Evolutionary conservation across 1,140 invertebrate genomes (phyloP), one percentile per base, ranked within the genome.

Genomic region (Halyomorpha halys): DNA sequence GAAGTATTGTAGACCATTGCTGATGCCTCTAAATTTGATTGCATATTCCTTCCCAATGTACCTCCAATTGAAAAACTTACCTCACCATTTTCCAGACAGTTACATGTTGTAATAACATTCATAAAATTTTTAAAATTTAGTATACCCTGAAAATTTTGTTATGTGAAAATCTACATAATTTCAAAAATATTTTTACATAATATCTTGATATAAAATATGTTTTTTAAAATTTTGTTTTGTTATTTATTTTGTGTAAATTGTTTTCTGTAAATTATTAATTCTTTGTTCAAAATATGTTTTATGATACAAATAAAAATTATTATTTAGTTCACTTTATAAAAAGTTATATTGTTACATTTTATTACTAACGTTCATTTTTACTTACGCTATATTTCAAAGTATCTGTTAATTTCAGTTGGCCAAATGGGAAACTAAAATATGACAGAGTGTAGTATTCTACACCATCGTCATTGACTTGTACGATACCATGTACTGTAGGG

Each of bases 91-190:
- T 78, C 21, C 80, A 77, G 21, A 70, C 71, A 64, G 70, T 69
- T 34, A 69, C 83, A 88, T 0, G 86, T 84, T 1, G 85, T 83
- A 44, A 76, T 75, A 0, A 89, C 68, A 62, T 79, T 80, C 0
- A 89, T 70, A 0, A 81, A 78, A 74, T 89, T 89, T 19, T 78
- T 78, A 65, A 87, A 82, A 62, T 82, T 78, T 27, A 86, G 76
- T 18, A 83, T 75, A 72, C 85, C 80, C 71, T 83, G 75, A 16
- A 39, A 39, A 39, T 11, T 39, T 30, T 30, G n/a, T n/a, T n/a
- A n/a, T n/a, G n/a, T n/a, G n/a, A n/a, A n/a, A n/a, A n/a, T n/a
- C n/a, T n/a, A n/a, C n/a, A n/a, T n/a, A n/a, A n/a, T n/a, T n/a
- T n/a, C n/a, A n/a, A n/a, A n/a, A n/a, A n/a, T n/a, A n/a, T n/a